Percentiles rank a stretch among this genome's conserved stretches.
Evolutionary conservation across 2,113 vertebrate genomes (phyloP).

Genomic region (Fulmarus glacialis): DNA sequence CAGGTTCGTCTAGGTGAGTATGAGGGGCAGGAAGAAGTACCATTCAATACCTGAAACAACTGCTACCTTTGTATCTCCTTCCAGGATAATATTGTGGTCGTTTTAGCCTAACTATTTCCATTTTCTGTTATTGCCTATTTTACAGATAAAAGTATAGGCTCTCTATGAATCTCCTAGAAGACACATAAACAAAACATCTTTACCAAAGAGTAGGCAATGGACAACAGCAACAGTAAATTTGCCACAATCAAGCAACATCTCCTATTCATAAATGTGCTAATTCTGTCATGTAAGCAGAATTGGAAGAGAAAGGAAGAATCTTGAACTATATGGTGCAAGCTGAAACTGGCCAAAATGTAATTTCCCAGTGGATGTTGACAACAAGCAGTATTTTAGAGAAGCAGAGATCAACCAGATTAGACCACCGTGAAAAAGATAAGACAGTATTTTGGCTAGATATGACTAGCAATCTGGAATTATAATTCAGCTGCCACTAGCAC

Average conservation of each 20-base stretch:
- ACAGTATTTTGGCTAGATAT: neutral
- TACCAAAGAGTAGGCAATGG: neutral
- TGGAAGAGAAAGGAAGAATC: neutral
- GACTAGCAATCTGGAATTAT: neutral
- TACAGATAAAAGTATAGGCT: neutral
- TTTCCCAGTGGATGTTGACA: neutral
- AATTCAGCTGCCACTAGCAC: neutral
- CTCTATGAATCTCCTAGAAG: neutral
- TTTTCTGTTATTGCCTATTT: neutral
- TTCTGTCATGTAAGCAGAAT: neutral
- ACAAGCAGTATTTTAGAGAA: neutral
- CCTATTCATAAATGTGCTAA: neutral
- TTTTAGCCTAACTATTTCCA: neutral
- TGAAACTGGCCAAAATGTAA: neutral
- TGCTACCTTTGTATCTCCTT: neutral
- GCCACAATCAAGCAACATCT: neutral
- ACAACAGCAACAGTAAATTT: neutral
- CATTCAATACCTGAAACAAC: neutral
- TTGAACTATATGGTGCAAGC: neutral
- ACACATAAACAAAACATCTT: neutral
- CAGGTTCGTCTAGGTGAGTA: neutral
- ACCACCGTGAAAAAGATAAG: neutral
- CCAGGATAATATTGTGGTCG: neutral
- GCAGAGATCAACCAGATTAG: neutral
- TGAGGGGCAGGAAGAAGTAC: neutral